These are phyloP conservation scores for Spodoptera exigua DNA, from an alignment of 2,888 invertebrate species.

Conservation along the genomic window DNA sequence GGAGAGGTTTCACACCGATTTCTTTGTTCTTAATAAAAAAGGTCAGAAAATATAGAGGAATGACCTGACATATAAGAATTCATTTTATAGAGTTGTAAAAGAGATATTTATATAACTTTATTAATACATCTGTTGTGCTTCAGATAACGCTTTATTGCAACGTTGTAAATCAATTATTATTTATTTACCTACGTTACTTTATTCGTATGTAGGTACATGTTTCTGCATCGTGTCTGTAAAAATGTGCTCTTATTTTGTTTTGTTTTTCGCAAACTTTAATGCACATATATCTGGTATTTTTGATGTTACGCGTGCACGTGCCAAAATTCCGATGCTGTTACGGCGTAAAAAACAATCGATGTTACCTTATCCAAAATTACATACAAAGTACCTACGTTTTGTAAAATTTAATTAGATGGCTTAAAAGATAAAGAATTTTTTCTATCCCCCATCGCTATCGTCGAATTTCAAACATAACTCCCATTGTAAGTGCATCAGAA, in stretches of 20 bases:
- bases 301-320: slow-evolving; percentile 7
- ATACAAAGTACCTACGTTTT: too few relatives aligned
- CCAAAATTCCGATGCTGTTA: slow-evolving; percentile 18
- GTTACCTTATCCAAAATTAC: slow-evolving; percentile 17
- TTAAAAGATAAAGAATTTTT: neutral
- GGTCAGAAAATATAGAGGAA: slow-evolving; percentile 30
- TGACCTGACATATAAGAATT: slow-evolving; percentile 35
- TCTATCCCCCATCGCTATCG: slow-evolving; percentile 11
- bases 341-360: slow-evolving; percentile 23
- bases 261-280: slow-evolving; percentile 5
- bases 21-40: slow-evolving; percentile 22
- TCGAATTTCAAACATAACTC: slow-evolving; percentile 12
- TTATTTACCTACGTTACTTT: slow-evolving; percentile 37
- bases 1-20: slow-evolving; percentile 4
- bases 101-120: slow-evolving; percentile 40
- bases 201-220: too few relatives aligned
- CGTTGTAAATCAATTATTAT: slow-evolving; percentile 22
- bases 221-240: slow-evolving; percentile 10
- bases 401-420: slow-evolving; percentile 17
- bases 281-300: slow-evolving; percentile 16
- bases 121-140: slow-evolving; percentile 40
- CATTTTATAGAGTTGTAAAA: slow-evolving; percentile 35
- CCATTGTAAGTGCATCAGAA: slow-evolving; percentile 32
- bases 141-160: slow-evolving; percentile 43
- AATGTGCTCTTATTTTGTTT: slow-evolving; percentile 17